Conservation (phyloP, 2,113 vertebrate genomes). For the Ammospiza caudacuta region DNA sequence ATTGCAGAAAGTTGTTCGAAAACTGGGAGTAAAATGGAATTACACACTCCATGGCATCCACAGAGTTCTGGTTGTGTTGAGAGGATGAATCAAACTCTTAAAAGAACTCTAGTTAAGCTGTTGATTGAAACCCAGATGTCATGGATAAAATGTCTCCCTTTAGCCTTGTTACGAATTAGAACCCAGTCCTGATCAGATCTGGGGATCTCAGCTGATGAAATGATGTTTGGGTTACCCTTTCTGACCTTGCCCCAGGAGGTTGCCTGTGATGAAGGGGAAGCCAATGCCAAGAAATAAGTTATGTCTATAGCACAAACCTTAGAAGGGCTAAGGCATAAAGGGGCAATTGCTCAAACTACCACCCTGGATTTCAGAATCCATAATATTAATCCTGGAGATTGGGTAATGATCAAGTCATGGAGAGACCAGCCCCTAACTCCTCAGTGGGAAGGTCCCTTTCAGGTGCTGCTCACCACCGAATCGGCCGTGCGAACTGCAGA, state of each 20-base stretch:
- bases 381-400: background rate
- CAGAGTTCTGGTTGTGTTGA: background rate
- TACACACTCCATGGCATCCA: background rate
- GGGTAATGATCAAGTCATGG: background rate
- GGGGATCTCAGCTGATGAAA: background rate
- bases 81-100: background rate
- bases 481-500: background rate
- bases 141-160: background rate
- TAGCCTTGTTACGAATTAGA: background rate
- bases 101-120: background rate
- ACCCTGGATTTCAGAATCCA: background rate
- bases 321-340: background rate
- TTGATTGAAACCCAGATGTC: background rate
- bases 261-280: background rate
- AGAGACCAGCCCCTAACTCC: background rate
- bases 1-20: background rate
- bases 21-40: background rate
- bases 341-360: background rate
- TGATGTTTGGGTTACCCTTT: background rate
- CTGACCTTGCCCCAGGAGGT: background rate
- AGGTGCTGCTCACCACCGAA: no score
- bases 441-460: background rate
- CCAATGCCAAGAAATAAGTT: background rate
- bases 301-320: background rate
- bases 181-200: background rate